phyloP scores from a whole-genome alignment of 2,888 invertebrate genomes.

The Oscheius myriophilus region DNA sequence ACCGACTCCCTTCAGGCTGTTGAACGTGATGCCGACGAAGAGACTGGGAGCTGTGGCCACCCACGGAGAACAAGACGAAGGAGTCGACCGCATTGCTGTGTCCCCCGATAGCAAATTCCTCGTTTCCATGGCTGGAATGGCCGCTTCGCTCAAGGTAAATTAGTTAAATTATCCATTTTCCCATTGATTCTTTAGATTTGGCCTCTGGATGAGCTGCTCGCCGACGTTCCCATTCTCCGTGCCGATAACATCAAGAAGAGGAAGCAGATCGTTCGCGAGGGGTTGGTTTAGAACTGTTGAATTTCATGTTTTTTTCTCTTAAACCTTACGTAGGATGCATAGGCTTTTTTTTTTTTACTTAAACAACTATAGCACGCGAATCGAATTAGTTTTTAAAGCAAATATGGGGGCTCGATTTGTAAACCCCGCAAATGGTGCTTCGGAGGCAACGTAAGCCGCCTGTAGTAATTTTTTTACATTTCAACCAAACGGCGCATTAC shows the following conservation, averaged over 20 bases:
- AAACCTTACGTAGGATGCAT: too few relatives aligned
- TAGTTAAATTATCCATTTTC: conserved; percentile 15
- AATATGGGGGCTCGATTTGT: too few relatives aligned
- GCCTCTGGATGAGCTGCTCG: conserved; percentile 42
- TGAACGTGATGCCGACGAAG: conserved; percentile 62
- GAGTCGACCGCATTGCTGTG: conserved; percentile 44
- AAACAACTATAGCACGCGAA: too few relatives aligned
- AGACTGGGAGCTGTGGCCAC: conserved; percentile 44
- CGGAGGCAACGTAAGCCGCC: too few relatives aligned
- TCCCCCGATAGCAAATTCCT: conserved; percentile 34
- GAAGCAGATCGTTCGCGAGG: conserved; percentile 39
- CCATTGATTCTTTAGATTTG: conserved; percentile 50
- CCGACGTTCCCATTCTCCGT: conserved; percentile 52
- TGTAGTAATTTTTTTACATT: too few relatives aligned
- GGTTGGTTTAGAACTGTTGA: conserved; percentile 26
- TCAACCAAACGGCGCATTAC: too few relatives aligned
- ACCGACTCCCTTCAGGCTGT: conserved; percentile 35
- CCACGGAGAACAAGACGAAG: conserved; percentile 49
- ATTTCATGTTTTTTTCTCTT: not conserved
- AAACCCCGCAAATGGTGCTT: too few relatives aligned
- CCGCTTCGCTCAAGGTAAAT: conserved; percentile 13
- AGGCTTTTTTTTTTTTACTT: too few relatives aligned
- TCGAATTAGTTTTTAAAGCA: too few relatives aligned
- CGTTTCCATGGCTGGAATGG: conserved; percentile 29
- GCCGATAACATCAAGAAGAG: conserved; percentile 52